Conservation (phyloP, 2,113 vertebrate species). For the Miniopterus natalensis region DNA sequence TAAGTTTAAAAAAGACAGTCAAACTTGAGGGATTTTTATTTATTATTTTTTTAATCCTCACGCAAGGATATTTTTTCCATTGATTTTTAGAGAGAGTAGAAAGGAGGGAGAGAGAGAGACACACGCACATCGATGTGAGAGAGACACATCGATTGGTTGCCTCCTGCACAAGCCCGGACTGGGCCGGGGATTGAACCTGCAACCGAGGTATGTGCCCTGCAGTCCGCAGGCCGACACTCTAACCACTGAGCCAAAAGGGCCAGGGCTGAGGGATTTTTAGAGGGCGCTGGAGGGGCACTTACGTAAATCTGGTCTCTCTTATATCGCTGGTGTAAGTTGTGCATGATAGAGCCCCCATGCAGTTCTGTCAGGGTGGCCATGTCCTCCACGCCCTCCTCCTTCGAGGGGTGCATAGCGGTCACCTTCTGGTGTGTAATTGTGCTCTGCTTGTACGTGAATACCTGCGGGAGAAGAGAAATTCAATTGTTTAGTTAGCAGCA, state of each 20-base stretch:
- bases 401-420: conserved; percentile 92
- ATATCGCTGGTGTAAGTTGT: conserved; percentile 96
- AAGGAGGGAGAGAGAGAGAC: too few relatives aligned
- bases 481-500: neutral
- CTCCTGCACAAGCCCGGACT: too few relatives aligned
- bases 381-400: conserved; percentile 92
- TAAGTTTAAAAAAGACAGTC: neutral
- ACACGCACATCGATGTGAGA: too few relatives aligned
- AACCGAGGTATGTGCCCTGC: too few relatives aligned
- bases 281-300: conserved; percentile 83
- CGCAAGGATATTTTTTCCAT: too few relatives aligned
- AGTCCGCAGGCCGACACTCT: too few relatives aligned
- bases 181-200: too few relatives aligned
- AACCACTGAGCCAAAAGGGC: too few relatives aligned
- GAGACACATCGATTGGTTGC: too few relatives aligned
- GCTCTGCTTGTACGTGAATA: conserved; percentile 98
- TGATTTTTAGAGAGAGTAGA: too few relatives aligned
- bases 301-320: conserved; percentile 95
- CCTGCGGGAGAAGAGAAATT: conserved; percentile 84
- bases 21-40: neutral
- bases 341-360: conserved; percentile 97
- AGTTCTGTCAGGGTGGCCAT: conserved; percentile 96
- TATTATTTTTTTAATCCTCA: too few relatives aligned
- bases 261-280: neutral
- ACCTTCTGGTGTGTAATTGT: conserved; percentile 95